Percentiles rank a stretch among this genome's conserved stretches.
Conservation (phyloP, 1,140 invertebrate genomes). For the Cepaea nemoralis region DNA sequence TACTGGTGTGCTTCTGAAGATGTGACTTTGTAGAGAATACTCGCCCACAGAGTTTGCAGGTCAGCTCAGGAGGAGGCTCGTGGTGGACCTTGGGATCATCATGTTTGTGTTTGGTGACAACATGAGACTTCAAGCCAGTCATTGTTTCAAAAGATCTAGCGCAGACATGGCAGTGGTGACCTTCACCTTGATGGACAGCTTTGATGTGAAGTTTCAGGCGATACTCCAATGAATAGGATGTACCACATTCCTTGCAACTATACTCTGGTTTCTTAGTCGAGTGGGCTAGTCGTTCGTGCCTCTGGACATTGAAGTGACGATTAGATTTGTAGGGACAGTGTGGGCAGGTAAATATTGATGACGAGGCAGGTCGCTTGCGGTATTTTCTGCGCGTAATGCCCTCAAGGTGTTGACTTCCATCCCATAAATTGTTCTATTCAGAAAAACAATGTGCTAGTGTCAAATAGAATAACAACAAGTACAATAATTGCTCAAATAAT, state of each 20-base stretch:
- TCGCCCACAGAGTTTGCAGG: constrained; percentile 20
- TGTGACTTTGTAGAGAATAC: constrained; percentile 38
- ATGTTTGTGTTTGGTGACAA: constrained; percentile 39
- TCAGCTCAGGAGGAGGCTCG: constrained; percentile 35
- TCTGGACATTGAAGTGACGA: constrained; percentile 39
- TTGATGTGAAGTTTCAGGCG: constrained; percentile 38
- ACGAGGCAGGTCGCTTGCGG: constrained; percentile 25
- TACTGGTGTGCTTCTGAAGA: constrained; percentile 38
- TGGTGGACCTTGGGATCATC: constrained; percentile 29
- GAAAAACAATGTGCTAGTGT: no score
- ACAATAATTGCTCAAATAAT: no score
- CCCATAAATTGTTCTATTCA: constrained; percentile 11
- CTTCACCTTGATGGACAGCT: constrained; percentile 37
- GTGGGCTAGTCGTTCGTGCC: constrained; percentile 35
- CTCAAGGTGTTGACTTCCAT: neutral
- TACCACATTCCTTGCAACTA: constrained; percentile 38
- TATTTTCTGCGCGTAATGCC: constrained; percentile 22
- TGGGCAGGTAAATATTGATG: constrained; percentile 35
- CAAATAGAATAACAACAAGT: no score
- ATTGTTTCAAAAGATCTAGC: constrained; percentile 37
- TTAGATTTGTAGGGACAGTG: constrained; percentile 40
- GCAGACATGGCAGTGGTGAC: constrained; percentile 34
- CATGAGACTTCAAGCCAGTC: constrained; percentile 38
- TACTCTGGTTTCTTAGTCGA: constrained; percentile 39
- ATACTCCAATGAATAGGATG: constrained; percentile 37